These are phyloP conservation scores for Onthophagus sagittarius DNA, from an alignment of 2,888 invertebrate species.

Conservation along the genomic window DNA sequence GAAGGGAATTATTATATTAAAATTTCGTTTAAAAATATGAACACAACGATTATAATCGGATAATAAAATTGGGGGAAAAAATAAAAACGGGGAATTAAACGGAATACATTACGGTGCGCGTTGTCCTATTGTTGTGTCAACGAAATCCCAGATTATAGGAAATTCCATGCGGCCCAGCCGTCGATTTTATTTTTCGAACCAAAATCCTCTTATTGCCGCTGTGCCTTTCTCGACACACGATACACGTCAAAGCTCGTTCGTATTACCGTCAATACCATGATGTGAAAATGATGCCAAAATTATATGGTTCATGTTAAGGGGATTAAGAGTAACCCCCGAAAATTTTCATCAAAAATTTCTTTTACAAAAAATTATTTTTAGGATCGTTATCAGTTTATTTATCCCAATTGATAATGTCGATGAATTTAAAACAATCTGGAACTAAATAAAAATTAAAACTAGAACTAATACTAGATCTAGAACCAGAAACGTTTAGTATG, in stretches of 20 bases:
- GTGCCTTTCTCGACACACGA: background rate
- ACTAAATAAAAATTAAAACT: no score
- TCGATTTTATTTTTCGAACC: background rate
- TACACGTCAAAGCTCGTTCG: background rate
- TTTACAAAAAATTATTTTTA: no score
- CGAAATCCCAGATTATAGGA: background rate
- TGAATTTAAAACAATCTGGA: no score
- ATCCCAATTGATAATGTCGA: no score
- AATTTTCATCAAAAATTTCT: background rate
- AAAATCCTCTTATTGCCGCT: background rate
- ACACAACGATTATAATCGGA: background rate
- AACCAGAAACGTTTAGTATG: no score
- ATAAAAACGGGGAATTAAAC: background rate
- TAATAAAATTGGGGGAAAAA: background rate
- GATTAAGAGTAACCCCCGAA: background rate
- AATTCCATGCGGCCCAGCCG: background rate
- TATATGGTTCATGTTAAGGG: background rate
- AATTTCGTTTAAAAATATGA: background rate
- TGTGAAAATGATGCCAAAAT: background rate
- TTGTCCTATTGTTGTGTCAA: background rate
- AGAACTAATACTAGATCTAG: no score
- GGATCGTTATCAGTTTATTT: no score
- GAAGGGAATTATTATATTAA: background rate
- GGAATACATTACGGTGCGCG: background rate
- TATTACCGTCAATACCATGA: background rate